Base-by-base conservation (phyloP, 2,888 invertebrate species). In the Sinelater perroti region DNA sequence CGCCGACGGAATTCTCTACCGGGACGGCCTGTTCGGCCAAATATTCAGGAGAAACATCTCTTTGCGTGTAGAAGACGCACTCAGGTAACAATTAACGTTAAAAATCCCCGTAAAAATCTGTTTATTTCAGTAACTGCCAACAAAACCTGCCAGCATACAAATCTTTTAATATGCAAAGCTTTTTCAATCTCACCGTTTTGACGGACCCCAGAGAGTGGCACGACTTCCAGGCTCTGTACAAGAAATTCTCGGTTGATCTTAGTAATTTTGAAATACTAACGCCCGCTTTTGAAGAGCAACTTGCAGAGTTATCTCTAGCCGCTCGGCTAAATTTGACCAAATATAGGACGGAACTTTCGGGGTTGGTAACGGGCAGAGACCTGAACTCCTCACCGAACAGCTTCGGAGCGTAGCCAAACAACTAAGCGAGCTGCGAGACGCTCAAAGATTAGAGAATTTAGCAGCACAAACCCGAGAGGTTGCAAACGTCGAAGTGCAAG, bases 391-490 rank as follows among this genome's bases (percentile, higher is more conserved):
- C 89, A 51, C 85, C 1, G 86, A 87, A 62, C 88, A 88, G 70
- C 74, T 88, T 44, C 84, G 85, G 66, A 85, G 84, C 55, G 82
- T 88, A 35, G 53, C 44, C 0, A 84, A 84, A 31, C 87, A 88
- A 77, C 83, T 91, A 63, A 83, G 83, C 24, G 90, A 91, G 72
- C 79, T 87, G 11, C 84, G 85, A 17, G 88, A 86, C 1, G 87
- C 88, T 1, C 85, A 87, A n/a, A 84, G 87, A 70, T 81, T 92
- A 71, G 89, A 90, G 72, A 87, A 86, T 31, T 79, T 92, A 38
- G 85, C 85, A 0, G 79, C 83, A 24, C 80, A 86, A 65, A 86
- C 88, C 35, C 84, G 87, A 70, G 83, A 87, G 61, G 75, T 91
- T 14, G 82, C 88, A 62, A 77, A 82, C 17, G 83, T 83, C 14